A percentile compares a stretch with the other conserved stretches of the same genome.
Evolutionary conservation across 2,888 invertebrate species (phyloP).

Genomic region (Galerucella calmariensis): DNA sequence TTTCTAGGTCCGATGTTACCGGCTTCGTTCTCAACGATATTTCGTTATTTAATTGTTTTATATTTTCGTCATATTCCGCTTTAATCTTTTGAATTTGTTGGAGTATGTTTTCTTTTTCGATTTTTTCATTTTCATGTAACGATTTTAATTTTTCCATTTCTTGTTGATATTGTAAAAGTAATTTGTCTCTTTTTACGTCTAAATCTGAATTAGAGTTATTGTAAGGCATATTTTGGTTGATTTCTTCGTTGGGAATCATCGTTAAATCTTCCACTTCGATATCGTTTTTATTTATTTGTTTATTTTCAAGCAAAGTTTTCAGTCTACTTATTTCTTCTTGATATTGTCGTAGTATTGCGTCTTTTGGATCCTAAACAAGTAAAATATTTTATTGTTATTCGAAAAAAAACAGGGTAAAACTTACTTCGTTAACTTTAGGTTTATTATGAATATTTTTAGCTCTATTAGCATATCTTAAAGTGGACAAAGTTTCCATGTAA

Average conservation of each 20-base stretch:
- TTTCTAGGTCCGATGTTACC: constrained; percentile 61
- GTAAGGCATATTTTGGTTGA: constrained; percentile 46
- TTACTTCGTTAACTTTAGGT: constrained; percentile 81
- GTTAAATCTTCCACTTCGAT: constrained; percentile 55
- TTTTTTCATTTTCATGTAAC: constrained; percentile 62
- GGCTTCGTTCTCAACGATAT: constrained; percentile 69
- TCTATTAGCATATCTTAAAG: constrained; percentile 84
- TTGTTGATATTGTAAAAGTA: constrained; percentile 68
- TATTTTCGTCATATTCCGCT: constrained; percentile 69
- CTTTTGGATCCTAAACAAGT: constrained; percentile 78
- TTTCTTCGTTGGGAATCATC: constrained; percentile 45
- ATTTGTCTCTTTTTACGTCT: constrained; percentile 59
- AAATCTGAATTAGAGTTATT: constrained; percentile 48
- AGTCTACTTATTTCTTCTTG: constrained; percentile 85
- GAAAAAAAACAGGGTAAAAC: background rate
- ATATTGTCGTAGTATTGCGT: constrained; percentile 85
- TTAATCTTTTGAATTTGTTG: constrained; percentile 68
- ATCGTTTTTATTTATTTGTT: constrained; percentile 43
- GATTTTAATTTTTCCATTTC: constrained; percentile 66
- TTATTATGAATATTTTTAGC: constrained; percentile 90
- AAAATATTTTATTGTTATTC: background rate
- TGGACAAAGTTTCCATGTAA: constrained; percentile 86
- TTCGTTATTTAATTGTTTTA: constrained; percentile 71
- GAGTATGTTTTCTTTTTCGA: constrained; percentile 61
- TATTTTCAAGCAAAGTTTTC: constrained; percentile 68